A percentile compares a stretch with the other conserved stretches of the same genome.
Evolutionary conservation across 1,140 invertebrate species (phyloP).

Genomic region (Drosophila repleta): DNA sequence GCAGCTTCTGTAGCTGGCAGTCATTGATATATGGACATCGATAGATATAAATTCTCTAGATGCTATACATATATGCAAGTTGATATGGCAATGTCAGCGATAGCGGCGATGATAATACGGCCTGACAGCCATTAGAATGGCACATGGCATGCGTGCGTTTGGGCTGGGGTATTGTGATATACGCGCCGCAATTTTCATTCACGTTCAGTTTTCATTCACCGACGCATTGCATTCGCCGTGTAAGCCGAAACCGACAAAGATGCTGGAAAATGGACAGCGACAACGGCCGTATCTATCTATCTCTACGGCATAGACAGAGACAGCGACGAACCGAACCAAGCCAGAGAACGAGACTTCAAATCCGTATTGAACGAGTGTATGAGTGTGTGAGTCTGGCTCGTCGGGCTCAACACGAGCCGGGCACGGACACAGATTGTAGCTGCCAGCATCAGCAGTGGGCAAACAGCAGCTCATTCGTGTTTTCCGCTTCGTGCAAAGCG

Average conservation of each 20-base stretch:
- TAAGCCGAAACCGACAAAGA: conserved; percentile 29
- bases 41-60: conserved; percentile 48
- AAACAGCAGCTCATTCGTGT: conserved; percentile 63
- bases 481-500: conserved; percentile 69
- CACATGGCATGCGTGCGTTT: conserved; percentile 62
- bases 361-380: neutral
- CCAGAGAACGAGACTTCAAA: neutral
- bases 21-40: conserved; percentile 43
- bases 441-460: conserved; percentile 19
- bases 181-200: conserved; percentile 75
- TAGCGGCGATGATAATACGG: conserved; percentile 53
- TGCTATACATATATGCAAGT: conserved; percentile 19
- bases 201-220: conserved; percentile 45
- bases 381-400: neutral
- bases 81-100: conserved; percentile 49
- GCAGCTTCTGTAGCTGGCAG: conserved; percentile 10
- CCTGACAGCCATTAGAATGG: conserved; percentile 63
- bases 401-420: conserved; percentile 33
- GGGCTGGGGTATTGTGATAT: conserved; percentile 46
- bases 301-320: neutral
- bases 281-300: neutral
- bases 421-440: conserved; percentile 18
- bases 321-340: neutral
- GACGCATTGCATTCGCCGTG: neutral
- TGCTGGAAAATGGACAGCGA: conserved; percentile 28